A percentile compares a stretch with the other conserved stretches of the same genome.
These are phyloP conservation scores for Ctenoplectra terminalis DNA, from an alignment of 1,140 invertebrate species.

Conservation along the genomic window DNA sequence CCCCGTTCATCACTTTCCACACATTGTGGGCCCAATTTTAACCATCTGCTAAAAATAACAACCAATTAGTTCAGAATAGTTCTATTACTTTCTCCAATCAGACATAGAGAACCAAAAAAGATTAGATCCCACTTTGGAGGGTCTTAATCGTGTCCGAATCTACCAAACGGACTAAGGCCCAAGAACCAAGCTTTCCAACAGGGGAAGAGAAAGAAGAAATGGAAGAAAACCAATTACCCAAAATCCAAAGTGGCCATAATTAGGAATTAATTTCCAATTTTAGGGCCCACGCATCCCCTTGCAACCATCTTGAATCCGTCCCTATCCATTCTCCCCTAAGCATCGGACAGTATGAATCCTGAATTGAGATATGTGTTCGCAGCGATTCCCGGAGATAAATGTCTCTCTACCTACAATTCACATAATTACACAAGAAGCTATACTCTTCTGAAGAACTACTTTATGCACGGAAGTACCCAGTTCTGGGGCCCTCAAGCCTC, in stretches of 20 bases:
- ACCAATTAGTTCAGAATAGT: too few species aligned
- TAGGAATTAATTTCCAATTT: background rate
- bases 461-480: background rate
- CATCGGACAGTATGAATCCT: slow-evolving; percentile 48
- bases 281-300: background rate
- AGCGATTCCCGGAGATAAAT: slow-evolving; percentile 54
- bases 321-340: background rate
- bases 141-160: background rate
- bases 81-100: too few species aligned
- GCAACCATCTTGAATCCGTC: background rate
- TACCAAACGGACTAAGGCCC: too few species aligned
- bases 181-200: background rate
- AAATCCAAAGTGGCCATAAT: background rate
- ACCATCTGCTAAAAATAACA: background rate
- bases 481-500: background rate
- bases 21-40: background rate
- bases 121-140: background rate
- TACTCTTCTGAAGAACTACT: slow-evolving; percentile 46
- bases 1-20: background rate
- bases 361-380: slow-evolving; percentile 68
- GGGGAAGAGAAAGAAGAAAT: background rate
- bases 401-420: slow-evolving; percentile 45
- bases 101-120: too few species aligned
- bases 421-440: slow-evolving; percentile 64
- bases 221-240: background rate